phyloP scores from a whole-genome alignment of 2,797 vertebrate species.

The Vultur gryphus region DNA sequence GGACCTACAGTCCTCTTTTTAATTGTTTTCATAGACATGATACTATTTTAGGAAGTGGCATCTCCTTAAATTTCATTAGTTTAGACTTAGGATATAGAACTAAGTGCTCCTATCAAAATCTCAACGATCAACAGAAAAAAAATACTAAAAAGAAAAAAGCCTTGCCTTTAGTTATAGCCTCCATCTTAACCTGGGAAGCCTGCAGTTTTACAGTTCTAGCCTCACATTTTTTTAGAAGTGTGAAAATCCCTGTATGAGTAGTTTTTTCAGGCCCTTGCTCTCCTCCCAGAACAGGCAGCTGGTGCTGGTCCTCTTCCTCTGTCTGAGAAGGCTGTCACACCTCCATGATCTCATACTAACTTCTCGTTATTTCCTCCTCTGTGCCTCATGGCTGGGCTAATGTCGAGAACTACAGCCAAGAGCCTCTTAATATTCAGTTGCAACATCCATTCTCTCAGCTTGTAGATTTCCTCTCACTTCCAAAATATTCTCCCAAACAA shows the following conservation, averaged over 20 bases:
- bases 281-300: neutral
- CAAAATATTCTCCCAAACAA: neutral
- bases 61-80: neutral
- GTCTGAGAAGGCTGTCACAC: neutral
- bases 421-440: neutral
- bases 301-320: neutral
- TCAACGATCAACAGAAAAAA: neutral
- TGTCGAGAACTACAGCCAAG: neutral
- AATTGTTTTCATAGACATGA: neutral
- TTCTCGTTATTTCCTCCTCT: neutral
- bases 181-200: neutral
- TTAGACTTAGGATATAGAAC: neutral
- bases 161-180: neutral
- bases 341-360: neutral
- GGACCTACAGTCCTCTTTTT: neutral
- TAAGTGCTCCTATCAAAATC: neutral
- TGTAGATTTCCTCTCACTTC: neutral
- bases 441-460: neutral
- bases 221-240: neutral
- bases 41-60: neutral
- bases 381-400: neutral
- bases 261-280: neutral
- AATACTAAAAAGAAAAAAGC: rapidly evolving
- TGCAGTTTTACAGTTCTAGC: neutral
- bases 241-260: neutral